Conservation (phyloP, 2,888 invertebrate genomes). For the Tubulanus polymorphus region DNA sequence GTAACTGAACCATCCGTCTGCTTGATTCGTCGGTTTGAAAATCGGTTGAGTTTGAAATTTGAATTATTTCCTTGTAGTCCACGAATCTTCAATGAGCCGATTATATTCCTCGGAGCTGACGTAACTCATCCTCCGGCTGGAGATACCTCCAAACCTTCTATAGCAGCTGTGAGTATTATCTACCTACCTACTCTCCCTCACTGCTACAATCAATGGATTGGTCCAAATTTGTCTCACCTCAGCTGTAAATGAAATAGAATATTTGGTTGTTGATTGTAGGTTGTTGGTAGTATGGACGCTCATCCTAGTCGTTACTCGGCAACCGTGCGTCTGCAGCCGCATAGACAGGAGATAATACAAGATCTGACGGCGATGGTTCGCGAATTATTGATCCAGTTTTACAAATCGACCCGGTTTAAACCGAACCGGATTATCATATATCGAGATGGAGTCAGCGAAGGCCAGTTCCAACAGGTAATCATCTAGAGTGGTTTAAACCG, state of each 20-base stretch:
- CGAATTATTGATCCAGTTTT: conserved; percentile 96
- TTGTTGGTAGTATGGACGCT: conserved; percentile 98
- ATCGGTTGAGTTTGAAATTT: too few species aligned
- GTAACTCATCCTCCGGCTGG: conserved; percentile 99
- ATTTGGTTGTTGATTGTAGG: conserved; percentile 29
- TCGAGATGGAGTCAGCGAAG: conserved; percentile 96
- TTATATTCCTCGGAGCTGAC: conserved; percentile 97
- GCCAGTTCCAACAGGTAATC: conserved; percentile 84
- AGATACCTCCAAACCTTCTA: conserved; percentile 97
- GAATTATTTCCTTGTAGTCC: too few species aligned
- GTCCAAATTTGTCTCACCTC: background rate
- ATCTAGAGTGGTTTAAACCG: too few species aligned
- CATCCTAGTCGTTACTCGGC: conserved; percentile 97
- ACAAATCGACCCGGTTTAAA: conserved; percentile 97
- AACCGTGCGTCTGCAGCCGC: conserved; percentile 90
- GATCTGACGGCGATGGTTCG: conserved; percentile 95
- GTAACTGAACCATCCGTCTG: too few species aligned
- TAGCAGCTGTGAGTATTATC: conserved; percentile 70
- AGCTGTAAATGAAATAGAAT: background rate
- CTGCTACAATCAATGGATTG: background rate
- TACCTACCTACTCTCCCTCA: too few species aligned
- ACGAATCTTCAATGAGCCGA: conserved; percentile 84
- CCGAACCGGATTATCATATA: conserved; percentile 96
- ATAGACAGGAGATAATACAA: conserved; percentile 95
- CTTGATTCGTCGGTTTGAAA: too few species aligned